Evolutionary conservation across 2,797 vertebrate genomes (phyloP), one percentile per base, ranked within the genome.

Genomic region (Danio albolineatus): DNA sequence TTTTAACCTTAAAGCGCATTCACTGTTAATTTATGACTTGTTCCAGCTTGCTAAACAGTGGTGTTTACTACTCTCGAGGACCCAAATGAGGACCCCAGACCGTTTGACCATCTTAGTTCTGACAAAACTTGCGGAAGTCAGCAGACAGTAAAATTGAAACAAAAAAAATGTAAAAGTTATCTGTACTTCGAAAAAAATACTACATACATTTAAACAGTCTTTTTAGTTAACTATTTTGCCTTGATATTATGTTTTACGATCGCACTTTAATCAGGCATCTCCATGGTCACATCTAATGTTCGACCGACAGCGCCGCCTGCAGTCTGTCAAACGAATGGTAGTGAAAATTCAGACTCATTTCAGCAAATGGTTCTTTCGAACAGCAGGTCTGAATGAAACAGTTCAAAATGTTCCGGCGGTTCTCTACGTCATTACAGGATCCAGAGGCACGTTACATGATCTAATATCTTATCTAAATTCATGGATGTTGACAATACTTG

Each of bases 71-170:
- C 59, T 49, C 38, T 39, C 2, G 51, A 80, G 90, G 92, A 90
- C 93, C 89, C 78, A 0, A 10, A 2, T 3, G 36, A 90, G 89
- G 92, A 91, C 92, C 93, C 79, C 7, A 21, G 44, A 93, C 77
- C 9, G 21, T 44, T 14, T 76, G 78, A 12, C 84, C 62, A 9
- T 4, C 6, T 0, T 0, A 46, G 62, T 36, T 65, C 16, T n/a
- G 17, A 65, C 9, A 38, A 17, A 21, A 65, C 6, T 21, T 13
- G 6, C 13, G 1, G 10, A 44, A 2, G 49, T 36, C 6, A 44
- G 2, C 6, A 21, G 19, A 36, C 8, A 38, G 10, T 16, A 16
- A 4, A 41, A 51, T 39, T 41, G 2, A 16, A 19, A 17, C 1
- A 2, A 56, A 46, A 56, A 46, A 17, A n/a, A 9, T n/a, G 1